These are phyloP conservation scores for Popillia japonica DNA, from an alignment of 1,140 invertebrate genomes.

Conservation along the genomic window DNA sequence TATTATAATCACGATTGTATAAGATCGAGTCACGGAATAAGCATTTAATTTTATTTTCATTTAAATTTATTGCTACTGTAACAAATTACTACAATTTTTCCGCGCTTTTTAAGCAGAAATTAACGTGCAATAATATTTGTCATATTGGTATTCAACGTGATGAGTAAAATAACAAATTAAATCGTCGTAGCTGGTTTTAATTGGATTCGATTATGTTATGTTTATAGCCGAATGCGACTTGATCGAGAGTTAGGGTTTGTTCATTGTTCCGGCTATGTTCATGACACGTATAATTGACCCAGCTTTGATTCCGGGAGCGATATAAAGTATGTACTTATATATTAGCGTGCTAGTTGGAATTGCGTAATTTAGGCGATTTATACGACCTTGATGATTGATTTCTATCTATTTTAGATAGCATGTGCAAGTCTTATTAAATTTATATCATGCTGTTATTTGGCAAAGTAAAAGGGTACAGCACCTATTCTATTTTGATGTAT, in stretches of 20 bases:
- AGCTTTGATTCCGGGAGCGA: slow-evolving; percentile 35
- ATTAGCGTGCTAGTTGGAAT: neutral
- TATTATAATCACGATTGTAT: neutral
- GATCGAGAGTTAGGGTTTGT: slow-evolving; percentile 18
- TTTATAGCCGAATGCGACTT: neutral
- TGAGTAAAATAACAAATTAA: neutral
- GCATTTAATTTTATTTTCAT: neutral
- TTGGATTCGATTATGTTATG: slow-evolving; percentile 28
- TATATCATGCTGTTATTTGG: too few relatives aligned
- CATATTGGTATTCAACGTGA: neutral
- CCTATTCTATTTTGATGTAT: too few relatives aligned
- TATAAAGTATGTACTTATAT: slow-evolving; percentile 26
- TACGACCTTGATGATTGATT: neutral
- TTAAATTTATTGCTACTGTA: neutral
- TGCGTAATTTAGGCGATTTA: slow-evolving; percentile 18
- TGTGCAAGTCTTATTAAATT: too few relatives aligned
- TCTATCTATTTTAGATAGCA: neutral
- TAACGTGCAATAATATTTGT: neutral
- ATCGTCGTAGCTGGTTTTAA: slow-evolving; percentile 7
- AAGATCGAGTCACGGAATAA: neutral
- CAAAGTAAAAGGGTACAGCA: too few relatives aligned
- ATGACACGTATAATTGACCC: slow-evolving; percentile 37
- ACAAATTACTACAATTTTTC: neutral
- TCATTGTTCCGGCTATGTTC: slow-evolving; percentile 39
- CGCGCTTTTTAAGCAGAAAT: slow-evolving; percentile 7